phyloP scores from a whole-genome alignment of 2,888 invertebrate genomes.

The Phaonia tiefii region DNA sequence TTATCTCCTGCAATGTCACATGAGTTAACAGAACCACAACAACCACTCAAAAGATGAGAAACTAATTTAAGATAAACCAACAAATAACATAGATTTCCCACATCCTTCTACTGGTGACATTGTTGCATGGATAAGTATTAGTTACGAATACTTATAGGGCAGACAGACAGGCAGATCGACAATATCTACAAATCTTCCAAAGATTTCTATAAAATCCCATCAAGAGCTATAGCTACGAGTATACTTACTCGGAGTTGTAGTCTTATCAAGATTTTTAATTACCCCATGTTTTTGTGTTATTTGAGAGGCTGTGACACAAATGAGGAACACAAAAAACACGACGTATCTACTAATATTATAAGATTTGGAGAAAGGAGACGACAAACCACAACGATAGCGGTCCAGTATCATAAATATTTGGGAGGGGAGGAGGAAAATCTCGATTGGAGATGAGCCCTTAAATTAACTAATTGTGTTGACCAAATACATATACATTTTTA shows the following conservation, averaged over 20 bases:
- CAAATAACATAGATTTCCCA: slow-evolving; percentile 47
- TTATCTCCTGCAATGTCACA: slow-evolving; percentile 53
- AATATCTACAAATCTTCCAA: slow-evolving; percentile 56
- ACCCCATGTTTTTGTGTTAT: slow-evolving; percentile 62
- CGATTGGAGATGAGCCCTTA: slow-evolving; percentile 43
- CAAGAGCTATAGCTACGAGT: slow-evolving; percentile 1
- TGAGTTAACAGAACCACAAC: slow-evolving; percentile 25
- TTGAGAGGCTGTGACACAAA: slow-evolving; percentile 48
- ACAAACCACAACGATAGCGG: slow-evolving; percentile 30
- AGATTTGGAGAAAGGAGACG: slow-evolving; percentile 29
- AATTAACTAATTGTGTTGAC: slow-evolving; percentile 65
- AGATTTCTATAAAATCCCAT: slow-evolving; percentile 17
- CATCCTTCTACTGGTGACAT: no score
- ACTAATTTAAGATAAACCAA: slow-evolving; percentile 61
- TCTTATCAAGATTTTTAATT: slow-evolving; percentile 67
- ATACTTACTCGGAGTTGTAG: no score
- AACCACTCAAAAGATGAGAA: slow-evolving; percentile 24
- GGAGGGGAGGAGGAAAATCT: slow-evolving; percentile 5
- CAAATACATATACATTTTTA: slow-evolving; percentile 59
- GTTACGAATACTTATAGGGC: no score
- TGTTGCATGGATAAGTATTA: no score
- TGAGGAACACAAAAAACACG: slow-evolving; percentile 69
- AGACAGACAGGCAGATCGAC: neutral
- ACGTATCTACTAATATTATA: slow-evolving; percentile 46
- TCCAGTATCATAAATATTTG: slow-evolving; percentile 31